Evolutionary conservation across 1,140 invertebrate species (phyloP), one percentile per base, ranked within the genome.

Genomic region (Chrysopa pallens): DNA sequence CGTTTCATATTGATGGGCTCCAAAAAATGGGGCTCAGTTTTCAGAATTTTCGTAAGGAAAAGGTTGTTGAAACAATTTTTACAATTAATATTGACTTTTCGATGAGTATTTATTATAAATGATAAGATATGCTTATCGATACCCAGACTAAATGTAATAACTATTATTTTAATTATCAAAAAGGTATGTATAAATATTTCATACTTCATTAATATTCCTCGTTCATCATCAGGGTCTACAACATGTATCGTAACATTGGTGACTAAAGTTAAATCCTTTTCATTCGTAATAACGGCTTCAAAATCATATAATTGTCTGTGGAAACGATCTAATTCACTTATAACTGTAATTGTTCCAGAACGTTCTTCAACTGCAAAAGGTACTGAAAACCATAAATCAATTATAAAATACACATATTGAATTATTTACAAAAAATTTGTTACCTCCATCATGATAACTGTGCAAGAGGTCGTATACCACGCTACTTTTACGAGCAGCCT

Each of bases 301-400:
- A 89, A 85, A 38, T 86, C 77, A 54, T 83, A 89, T 13, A 73
- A 58, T 6, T 67, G 64, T 17, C 73, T 62, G 11, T 75, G 69
- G 49, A 74, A 88, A 43, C 80, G 76, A 4, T 73, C 63, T 41
- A 89, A 62, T 38, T 79, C 74, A 23, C 84, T 72, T 9, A 86
- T 75, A 1, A 91, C 84, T 6, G 80, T 86, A 17, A 95, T 86
- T 1, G 83, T 82, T 4, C 90, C 90, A 6, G 82, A 86, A 44
- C 78, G 66, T 49, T 88, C 80, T 62, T 94, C 87, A 29, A 94
- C 84, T 11, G 79, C 83, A 60, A 91, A 90, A 6, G 87, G 84
- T 42, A 93, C 81, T 86, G 61, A 43, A 69, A 76, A 42, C 42
- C 47, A 50, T 45, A 12, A 29, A 15, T 31, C 5, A 46, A 2